These are phyloP conservation scores for Scaptomyza graminum DNA, from an alignment of 1,140 invertebrate genomes.

Conservation along the genomic window DNA sequence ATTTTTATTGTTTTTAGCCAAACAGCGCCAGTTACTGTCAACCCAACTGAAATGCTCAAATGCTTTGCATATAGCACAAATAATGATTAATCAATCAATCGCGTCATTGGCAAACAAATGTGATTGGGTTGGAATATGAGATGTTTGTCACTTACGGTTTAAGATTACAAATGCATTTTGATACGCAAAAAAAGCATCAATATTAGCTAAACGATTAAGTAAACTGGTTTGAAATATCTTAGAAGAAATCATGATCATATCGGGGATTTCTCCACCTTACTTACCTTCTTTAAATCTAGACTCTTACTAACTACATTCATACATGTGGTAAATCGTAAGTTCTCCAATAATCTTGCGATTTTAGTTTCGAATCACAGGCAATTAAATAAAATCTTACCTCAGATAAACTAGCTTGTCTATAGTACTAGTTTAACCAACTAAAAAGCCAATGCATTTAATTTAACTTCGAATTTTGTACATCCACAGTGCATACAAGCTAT, in stretches of 20 bases:
- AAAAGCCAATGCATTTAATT: slow-evolving; percentile 61
- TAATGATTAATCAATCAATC: slow-evolving; percentile 24
- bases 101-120: slow-evolving; percentile 1
- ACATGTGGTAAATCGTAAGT: neutral
- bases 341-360: neutral
- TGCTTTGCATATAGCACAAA: neutral
- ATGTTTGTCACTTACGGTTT: neutral
- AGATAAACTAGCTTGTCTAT: slow-evolving; percentile 10
- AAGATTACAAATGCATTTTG: neutral
- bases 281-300: too few relatives aligned
- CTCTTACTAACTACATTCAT: too few relatives aligned
- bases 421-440: slow-evolving; percentile 21
- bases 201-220: too few relatives aligned
- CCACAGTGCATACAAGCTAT: slow-evolving; percentile 36
- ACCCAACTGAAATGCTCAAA: slow-evolving; percentile 1
- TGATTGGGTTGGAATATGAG: neutral
- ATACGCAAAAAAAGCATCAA: too few relatives aligned
- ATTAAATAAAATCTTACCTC: slow-evolving; percentile 5
- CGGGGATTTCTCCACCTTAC: too few relatives aligned
- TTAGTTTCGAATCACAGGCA: neutral
- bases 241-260: too few relatives aligned
- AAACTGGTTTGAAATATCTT: too few relatives aligned
- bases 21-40: slow-evolving; percentile 19
- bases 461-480: slow-evolving; percentile 51
- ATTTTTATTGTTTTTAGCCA: slow-evolving; percentile 8